These are phyloP conservation scores for Crossocerus cetratus DNA, from an alignment of 2,888 invertebrate species.

Conservation along the genomic window DNA sequence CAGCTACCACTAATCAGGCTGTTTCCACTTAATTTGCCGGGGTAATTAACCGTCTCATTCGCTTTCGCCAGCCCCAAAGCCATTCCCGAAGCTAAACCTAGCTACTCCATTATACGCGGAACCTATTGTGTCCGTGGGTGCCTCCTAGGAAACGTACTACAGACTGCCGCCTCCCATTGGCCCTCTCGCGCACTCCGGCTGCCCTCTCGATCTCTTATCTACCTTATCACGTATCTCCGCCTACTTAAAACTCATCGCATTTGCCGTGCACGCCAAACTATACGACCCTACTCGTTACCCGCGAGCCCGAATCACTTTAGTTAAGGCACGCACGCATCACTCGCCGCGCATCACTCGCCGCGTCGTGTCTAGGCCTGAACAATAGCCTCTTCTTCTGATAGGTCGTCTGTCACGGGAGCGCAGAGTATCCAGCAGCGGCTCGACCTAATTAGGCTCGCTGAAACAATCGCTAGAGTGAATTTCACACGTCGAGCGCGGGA, in stretches of 20 bases:
- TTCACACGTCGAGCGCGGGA: too few relatives aligned
- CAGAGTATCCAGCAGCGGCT: too few relatives aligned
- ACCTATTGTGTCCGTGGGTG: conserved; percentile 66
- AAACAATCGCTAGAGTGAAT: too few relatives aligned
- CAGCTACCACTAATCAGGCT: conserved; percentile 72
- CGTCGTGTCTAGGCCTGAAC: too few relatives aligned
- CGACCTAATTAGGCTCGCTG: too few relatives aligned
- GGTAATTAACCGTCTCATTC: conserved; percentile 74
- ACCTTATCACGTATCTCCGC: not conserved
- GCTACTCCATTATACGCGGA: conserved; percentile 70
- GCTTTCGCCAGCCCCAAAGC: conserved; percentile 63
- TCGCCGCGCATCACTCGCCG: too few relatives aligned
- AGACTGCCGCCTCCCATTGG: conserved; percentile 10
- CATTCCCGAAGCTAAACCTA: conserved; percentile 66
- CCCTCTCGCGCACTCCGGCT: not conserved
- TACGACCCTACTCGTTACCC: too few relatives aligned
- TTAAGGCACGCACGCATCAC: too few relatives aligned
- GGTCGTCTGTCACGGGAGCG: not conserved
- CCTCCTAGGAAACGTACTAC: conserved; percentile 27
- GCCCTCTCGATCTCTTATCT: conserved; percentile 1
- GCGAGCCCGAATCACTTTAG: too few relatives aligned
- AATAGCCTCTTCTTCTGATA: not conserved
- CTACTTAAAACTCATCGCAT: not conserved
- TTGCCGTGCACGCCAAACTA: too few relatives aligned
- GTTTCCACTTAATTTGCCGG: conserved; percentile 75